Base-by-base conservation (phyloP, 2,888 invertebrate genomes). In the Heliothis peltigera region DNA sequence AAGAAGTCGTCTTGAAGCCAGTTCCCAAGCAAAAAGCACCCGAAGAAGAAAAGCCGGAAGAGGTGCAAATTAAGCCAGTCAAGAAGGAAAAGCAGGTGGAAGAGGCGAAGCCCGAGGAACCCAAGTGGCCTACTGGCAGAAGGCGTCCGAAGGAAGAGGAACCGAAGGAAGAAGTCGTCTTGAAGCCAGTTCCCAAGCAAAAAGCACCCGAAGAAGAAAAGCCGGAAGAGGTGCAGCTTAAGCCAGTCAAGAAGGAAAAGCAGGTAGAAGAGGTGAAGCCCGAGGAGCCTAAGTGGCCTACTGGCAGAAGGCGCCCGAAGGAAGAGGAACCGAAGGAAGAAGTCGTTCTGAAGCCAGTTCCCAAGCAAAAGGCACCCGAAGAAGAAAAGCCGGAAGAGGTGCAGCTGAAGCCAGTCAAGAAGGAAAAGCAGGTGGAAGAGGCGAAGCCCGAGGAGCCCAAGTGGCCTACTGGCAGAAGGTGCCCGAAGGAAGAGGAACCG, bases 221-320 rank as follows among this genome's bases (percentile, higher is more conserved):
- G 8, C 42, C 53, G 4, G 53, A 53, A 42, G 51, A 51, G 4
- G 21, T 51, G 21, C 15, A 21, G n/a, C 19, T 51, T 4, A 51
- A 51, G 35, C 35, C 35, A 15, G 18, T 51, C 1, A 51, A 51
- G n/a, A 18, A 32, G 15, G 84, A 69, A 82, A 88, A 75, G 77
- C 85, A 88, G 5, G 62, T 88, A 2, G 95, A 96, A 84, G 91
- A 95, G 65, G 90, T 70, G 18, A 70, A 70, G 56, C 69, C 84
- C 1, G 90, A 89, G 22, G 90, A 79, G 46, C 10, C 22, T 0
- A 66, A 61, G 32, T 92, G 69, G 91, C 82, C 81, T 4, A 70
- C 74, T 28, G 70, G 76, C 5, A 82, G 72, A 10, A 80, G 79
- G 32, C 57, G 85, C 82, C 91, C 64, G 54, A 68, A 86, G 58